Evolutionary conservation across 2,888 invertebrate species (phyloP), one percentile per base, ranked within the genome.

Genomic region (Dilophus febrilis): DNA sequence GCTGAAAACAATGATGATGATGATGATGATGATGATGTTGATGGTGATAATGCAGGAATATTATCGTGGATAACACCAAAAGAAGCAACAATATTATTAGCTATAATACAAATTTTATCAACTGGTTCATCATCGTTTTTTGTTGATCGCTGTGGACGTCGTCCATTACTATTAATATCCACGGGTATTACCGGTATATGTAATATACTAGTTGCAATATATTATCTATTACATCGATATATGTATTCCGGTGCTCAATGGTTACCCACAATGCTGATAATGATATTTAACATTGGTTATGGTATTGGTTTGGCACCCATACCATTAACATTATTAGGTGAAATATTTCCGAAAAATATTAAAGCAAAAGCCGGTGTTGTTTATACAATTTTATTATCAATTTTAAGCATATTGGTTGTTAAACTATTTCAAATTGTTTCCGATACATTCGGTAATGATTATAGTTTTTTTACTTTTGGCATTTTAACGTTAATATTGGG

Each of bases 321-420:
- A 47, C 73, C 73, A 26, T 74, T 72, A 51, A 68, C 73, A 32
- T 67, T 74, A 37, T 68, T 72, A 33, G 71, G 72, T 3, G 74
- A 75, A 57, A 64, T 75, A 51, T 72, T 78, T 53, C 70, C 78
- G 33, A 62, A 70, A 3, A 65, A 72, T 47, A 73, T 72, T 18
- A 70, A 76, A 50, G 72, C 76, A 2, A 65, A 71, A 44, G 74
- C 77, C 39, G 70, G 74, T 41, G 66, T 74, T 51, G 66, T 68
- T 46, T 74, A 70, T 27, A 70, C 73, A 38, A 50, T 68, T 34
- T 67, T 67, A 58, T 70, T 70, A 2, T 73, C 73, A 48, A 59
- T 71, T n/a, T 66, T 68, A 58, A 70, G 70, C 1, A n/a, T n/a
- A n/a, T 59, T 70, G n/a, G 69, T 73, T 3, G 71, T 72, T 2